Evolutionary conservation across 2,888 invertebrate genomes (phyloP).

Genomic region (Megalurothrips usitatus): DNA sequence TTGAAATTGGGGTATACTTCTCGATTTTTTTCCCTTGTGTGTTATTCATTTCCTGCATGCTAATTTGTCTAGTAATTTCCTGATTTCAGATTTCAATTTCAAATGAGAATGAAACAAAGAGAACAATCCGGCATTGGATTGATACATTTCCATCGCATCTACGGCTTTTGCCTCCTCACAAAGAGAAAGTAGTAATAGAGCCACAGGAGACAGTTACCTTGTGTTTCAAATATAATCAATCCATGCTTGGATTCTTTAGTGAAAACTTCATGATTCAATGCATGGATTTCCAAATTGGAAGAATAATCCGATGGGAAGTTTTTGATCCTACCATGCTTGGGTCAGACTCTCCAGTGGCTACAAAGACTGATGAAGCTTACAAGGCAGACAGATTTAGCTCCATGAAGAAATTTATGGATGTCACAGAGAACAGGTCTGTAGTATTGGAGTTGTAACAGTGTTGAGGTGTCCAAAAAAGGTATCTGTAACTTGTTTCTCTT

Average conservation of each 20-base stretch:
- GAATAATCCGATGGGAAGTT: slow-evolving; percentile 48
- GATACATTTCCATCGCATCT: slow-evolving; percentile 54
- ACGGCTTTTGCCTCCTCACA: slow-evolving; percentile 46
- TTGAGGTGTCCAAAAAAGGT: too few relatives aligned
- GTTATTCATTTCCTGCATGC: slow-evolving; percentile 31
- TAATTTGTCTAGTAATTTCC: background rate
- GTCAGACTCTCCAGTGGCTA: too few relatives aligned
- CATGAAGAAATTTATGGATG: too few relatives aligned
- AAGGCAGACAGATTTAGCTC: too few relatives aligned
- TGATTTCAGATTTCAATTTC: slow-evolving; percentile 33
- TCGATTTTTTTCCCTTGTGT: background rate
- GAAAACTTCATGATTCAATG: slow-evolving; percentile 61
- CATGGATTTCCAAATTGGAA: slow-evolving; percentile 56
- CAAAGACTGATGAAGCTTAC: too few relatives aligned
- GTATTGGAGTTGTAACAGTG: too few relatives aligned
- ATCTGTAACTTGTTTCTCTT: too few relatives aligned
- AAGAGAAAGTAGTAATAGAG: slow-evolving; percentile 45
- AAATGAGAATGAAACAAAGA: slow-evolving; percentile 27
- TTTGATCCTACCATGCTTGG: background rate
- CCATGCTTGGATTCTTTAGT: slow-evolving; percentile 56
- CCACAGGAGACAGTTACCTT: slow-evolving; percentile 49
- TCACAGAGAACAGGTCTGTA: too few relatives aligned
- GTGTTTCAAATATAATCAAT: slow-evolving; percentile 53
- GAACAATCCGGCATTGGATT: slow-evolving; percentile 46
- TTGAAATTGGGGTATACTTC: background rate